These are phyloP conservation scores for Trialeurodes vaporariorum DNA, from an alignment of 1,140 invertebrate species.

Conservation along the genomic window DNA sequence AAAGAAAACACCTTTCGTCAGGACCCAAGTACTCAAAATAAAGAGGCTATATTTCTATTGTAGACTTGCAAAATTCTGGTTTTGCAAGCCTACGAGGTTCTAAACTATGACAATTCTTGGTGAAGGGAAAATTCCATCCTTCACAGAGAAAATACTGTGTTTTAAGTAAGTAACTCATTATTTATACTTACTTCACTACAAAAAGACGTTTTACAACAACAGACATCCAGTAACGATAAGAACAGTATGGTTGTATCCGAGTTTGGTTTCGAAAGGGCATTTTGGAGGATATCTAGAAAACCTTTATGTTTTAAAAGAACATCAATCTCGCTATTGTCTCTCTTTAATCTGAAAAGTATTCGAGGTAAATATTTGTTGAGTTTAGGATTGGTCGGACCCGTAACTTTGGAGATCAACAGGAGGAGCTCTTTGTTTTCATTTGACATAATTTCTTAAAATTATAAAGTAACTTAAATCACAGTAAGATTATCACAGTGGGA, in stretches of 20 bases:
- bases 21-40: no score
- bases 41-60: no score
- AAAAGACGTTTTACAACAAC: neutral
- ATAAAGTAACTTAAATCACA: no score
- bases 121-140: no score
- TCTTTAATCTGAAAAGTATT: neutral
- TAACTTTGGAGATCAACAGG: neutral
- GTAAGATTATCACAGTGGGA: no score
- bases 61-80: no score
- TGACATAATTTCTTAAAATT: no score
- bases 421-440: neutral
- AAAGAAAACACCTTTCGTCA: no score
- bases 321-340: neutral
- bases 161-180: no score
- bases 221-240: neutral
- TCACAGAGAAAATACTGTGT: no score
- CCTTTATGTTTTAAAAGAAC: neutral
- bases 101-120: no score
- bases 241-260: neutral
- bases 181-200: neutral
- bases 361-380: neutral
- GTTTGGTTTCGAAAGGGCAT: neutral
- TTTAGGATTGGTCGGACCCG: neutral
- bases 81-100: no score
- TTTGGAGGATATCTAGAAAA: neutral